A percentile compares a stretch with the other conserved stretches of the same genome.
phyloP scores from a whole-genome alignment of 2,888 invertebrate genomes.

The Piscicola geometra region DNA sequence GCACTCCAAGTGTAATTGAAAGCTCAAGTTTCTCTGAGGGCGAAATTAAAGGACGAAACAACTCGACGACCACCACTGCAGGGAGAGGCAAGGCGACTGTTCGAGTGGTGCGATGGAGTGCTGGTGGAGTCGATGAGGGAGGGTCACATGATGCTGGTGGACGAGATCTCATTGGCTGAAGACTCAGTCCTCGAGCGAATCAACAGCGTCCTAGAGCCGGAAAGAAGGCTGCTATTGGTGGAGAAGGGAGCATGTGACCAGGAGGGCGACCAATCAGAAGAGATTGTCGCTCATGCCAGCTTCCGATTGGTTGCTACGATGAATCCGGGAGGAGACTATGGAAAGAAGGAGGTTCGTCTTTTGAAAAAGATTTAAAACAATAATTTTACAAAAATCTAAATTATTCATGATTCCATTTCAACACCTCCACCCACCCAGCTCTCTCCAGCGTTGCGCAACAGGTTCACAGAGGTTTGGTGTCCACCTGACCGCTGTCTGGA shows the following conservation, averaged over 20 bases:
- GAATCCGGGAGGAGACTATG: conserved; percentile 99
- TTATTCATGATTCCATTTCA: neutral
- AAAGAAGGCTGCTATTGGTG: conserved; percentile 79
- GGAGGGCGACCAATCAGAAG: conserved; percentile 46
- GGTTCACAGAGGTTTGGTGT: conserved; percentile 99
- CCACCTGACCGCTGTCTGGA: conserved; percentile 60
- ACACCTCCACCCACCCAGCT: conserved; percentile 58
- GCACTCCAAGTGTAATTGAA: neutral
- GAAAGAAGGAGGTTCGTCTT: conserved; percentile 96
- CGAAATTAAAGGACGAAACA: too few relatives aligned
- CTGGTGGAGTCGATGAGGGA: conserved; percentile 81
- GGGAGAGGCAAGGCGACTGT: conserved; percentile 59
- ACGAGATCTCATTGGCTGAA: conserved; percentile 97
- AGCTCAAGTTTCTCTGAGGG: neutral
- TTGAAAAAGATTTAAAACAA: too few relatives aligned
- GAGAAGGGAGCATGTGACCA: conserved; percentile 66
- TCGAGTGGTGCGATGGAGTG: conserved; percentile 97
- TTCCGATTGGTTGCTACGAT: conserved; percentile 95
- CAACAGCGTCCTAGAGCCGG: conserved; percentile 86
- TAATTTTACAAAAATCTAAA: too few relatives aligned
- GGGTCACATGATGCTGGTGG: conserved; percentile 84
- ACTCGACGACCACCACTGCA: too few relatives aligned
- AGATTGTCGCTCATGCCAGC: conserved; percentile 61
- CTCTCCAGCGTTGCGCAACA: conserved; percentile 90
- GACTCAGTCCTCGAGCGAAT: conserved; percentile 94